Percentiles rank a stretch among this genome's conserved stretches.
These are phyloP conservation scores for Drosophila fungiperda DNA, from an alignment of 2,888 invertebrate species.

Conservation along the genomic window DNA sequence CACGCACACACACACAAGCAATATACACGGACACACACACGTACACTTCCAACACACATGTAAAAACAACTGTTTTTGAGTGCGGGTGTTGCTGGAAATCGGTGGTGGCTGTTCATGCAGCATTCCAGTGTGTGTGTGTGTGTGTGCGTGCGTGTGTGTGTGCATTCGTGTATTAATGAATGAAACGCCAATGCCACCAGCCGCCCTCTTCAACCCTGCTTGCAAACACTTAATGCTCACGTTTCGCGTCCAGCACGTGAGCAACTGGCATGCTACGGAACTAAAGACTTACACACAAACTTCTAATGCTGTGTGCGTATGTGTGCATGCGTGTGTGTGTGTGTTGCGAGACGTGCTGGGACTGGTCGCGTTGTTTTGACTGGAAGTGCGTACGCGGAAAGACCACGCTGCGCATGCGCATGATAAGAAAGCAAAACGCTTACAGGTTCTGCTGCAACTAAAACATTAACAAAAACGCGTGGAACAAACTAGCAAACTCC, in stretches of 20 bases:
- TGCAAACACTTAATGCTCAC: slow-evolving; percentile 43
- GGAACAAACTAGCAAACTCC: not conserved
- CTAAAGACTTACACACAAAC: slow-evolving; percentile 13
- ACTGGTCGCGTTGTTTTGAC: slow-evolving; percentile 48
- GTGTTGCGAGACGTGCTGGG: slow-evolving; percentile 11
- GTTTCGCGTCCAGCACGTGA: slow-evolving; percentile 64
- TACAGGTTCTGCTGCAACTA: not conserved
- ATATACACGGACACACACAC: slow-evolving; percentile 31
- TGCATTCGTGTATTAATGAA: slow-evolving; percentile 71
- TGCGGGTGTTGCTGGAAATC: slow-evolving; percentile 63
- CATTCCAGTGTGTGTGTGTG: slow-evolving; percentile 57
- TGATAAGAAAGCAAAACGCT: not conserved
- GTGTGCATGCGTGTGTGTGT: not conserved
- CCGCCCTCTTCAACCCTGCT: slow-evolving; percentile 27
- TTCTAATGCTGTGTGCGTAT: not conserved
- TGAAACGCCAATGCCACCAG: slow-evolving; percentile 74
- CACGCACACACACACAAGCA: slow-evolving; percentile 56
- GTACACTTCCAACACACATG: slow-evolving; percentile 19
- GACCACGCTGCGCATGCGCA: slow-evolving; percentile 55
- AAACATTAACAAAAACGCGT: not conserved
- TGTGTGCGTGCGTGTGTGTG: slow-evolving; percentile 16
- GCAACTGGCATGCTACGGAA: slow-evolving; percentile 40
- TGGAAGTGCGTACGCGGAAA: slow-evolving; percentile 52
- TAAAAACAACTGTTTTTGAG: slow-evolving; percentile 50
- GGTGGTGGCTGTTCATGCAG: slow-evolving; percentile 67